A percentile compares a stretch with the other conserved stretches of the same genome.
phyloP scores from a whole-genome alignment of 2,113 vertebrate genomes.

The Platysteira castanea region DNA sequence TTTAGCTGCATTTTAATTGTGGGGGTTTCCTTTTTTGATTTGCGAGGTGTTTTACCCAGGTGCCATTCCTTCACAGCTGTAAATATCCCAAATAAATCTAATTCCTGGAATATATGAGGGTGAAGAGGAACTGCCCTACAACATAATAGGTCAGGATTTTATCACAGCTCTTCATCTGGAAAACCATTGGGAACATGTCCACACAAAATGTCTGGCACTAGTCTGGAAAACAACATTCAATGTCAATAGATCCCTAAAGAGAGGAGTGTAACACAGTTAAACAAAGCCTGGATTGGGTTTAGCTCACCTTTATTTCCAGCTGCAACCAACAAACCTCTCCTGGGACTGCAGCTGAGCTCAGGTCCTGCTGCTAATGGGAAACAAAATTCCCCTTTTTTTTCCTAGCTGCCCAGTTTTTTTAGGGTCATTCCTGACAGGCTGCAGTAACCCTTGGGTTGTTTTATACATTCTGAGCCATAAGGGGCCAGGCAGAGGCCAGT shows the following conservation, averaged over 20 bases:
- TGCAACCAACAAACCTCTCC: neutral
- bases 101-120: neutral
- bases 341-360: neutral
- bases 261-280: neutral
- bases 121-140: neutral
- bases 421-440: neutral
- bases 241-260: neutral
- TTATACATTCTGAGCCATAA: neutral
- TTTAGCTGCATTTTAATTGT: conserved; percentile 41
- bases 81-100: neutral
- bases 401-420: neutral
- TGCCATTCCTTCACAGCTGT: neutral
- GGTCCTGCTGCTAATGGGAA: neutral
- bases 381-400: neutral
- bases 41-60: neutral
- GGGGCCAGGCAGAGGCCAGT: neutral
- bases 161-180: neutral
- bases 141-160: neutral
- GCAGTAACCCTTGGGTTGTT: neutral
- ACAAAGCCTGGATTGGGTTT: neutral
- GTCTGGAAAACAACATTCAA: neutral
- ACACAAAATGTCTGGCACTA: neutral
- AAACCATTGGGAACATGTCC: neutral
- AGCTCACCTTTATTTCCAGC: neutral
- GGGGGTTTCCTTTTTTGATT: neutral